phyloP scores from a whole-genome alignment of 2,888 invertebrate genomes.

The Volucella bombylans region DNA sequence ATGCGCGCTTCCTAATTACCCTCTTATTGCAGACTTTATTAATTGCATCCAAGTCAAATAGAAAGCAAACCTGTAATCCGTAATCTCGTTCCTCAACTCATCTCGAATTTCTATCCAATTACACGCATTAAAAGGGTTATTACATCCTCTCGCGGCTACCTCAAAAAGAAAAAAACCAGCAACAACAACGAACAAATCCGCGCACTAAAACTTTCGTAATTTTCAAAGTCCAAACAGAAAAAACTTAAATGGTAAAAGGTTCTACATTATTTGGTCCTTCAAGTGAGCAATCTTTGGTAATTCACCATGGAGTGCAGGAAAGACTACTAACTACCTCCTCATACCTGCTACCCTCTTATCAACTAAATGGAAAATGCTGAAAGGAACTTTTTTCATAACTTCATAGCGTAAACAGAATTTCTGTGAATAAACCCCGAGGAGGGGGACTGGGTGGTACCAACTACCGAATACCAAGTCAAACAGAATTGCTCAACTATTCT shows the following conservation, averaged over 20 bases:
- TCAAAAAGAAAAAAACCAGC: neutral
- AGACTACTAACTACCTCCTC: conserved; percentile 7
- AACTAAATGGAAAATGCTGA: conserved; percentile 34
- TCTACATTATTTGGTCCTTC: conserved; percentile 43
- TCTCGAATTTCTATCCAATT: conserved; percentile 35
- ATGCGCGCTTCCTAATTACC: too few relatives aligned
- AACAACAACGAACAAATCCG: neutral
- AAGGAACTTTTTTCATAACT: conserved; percentile 66
- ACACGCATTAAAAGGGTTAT: conserved; percentile 26
- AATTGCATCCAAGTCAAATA: too few relatives aligned
- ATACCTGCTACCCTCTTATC: conserved; percentile 8
- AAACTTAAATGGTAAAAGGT: conserved; percentile 53
- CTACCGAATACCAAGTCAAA: conserved; percentile 6
- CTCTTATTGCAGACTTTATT: too few relatives aligned
- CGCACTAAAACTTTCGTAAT: conserved; percentile 36
- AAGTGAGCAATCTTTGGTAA: conserved; percentile 58
- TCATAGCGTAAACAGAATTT: conserved; percentile 53
- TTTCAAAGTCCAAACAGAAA: conserved; percentile 50
- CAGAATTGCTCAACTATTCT: conserved; percentile 63
- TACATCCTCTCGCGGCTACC: neutral
- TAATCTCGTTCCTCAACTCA: conserved; percentile 1
- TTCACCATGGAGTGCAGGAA: conserved; percentile 27
- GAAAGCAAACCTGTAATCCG: neutral
- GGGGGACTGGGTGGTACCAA: neutral
- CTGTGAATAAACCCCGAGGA: neutral